Evolutionary conservation across 2,888 invertebrate genomes (phyloP).

Genomic region (Apodemia duryi): DNA sequence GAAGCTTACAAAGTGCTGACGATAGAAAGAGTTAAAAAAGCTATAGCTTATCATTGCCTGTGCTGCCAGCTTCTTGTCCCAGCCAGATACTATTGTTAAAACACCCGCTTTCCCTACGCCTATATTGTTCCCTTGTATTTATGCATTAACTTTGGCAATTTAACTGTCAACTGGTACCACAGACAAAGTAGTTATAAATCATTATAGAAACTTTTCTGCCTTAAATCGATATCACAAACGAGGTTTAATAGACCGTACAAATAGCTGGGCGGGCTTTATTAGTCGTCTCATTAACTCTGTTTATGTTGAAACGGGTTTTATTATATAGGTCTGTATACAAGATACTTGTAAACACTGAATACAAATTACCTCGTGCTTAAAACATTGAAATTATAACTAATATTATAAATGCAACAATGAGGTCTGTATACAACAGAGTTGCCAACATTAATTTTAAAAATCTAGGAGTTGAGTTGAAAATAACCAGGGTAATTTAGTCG

Average conservation of each 20-base stretch:
- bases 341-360: neutral
- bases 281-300: slow-evolving; percentile 18
- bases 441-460: too few relatives aligned
- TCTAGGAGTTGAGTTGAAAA: too few relatives aligned
- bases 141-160: slow-evolving; percentile 74
- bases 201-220: slow-evolving; percentile 13
- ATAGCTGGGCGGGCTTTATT: slow-evolving; percentile 16
- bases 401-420: neutral
- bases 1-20: too few relatives aligned
- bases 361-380: neutral
- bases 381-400: too few relatives aligned
- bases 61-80: too few relatives aligned
- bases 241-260: slow-evolving; percentile 17
- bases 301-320: slow-evolving; percentile 9
- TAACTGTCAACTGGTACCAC: slow-evolving; percentile 51
- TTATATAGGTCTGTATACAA: slow-evolving; percentile 8
- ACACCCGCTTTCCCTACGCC: slow-evolving; percentile 20
- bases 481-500: too few relatives aligned
- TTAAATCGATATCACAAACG: slow-evolving; percentile 14
- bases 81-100: slow-evolving; percentile 14
- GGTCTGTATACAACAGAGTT: too few relatives aligned
- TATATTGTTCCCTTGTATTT: slow-evolving; percentile 72
- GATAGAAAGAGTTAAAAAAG: neutral
- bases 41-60: neutral
- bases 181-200: slow-evolving; percentile 24